Conservation (phyloP, 2,888 invertebrate species). For the Lithophane socia region DNA sequence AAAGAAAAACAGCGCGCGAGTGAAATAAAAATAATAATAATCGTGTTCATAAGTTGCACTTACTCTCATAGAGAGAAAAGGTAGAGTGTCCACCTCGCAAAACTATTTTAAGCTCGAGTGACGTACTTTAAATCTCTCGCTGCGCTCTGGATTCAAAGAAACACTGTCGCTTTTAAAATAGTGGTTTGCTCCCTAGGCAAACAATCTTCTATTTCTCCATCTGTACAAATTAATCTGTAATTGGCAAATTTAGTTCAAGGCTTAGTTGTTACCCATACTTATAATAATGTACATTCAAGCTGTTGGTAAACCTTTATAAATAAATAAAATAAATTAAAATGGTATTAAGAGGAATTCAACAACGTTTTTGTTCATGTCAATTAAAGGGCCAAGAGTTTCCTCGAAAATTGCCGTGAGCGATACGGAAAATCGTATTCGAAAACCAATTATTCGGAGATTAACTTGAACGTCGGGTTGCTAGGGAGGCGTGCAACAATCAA, state of each 20-base stretch:
- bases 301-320: not conserved
- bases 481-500: conserved; percentile 38
- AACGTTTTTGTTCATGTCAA: conserved; percentile 35
- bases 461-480: conserved; percentile 26
- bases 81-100: too few relatives aligned
- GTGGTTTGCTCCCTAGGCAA: too few relatives aligned
- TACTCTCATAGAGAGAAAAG: too few relatives aligned
- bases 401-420: conserved; percentile 42
- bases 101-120: too few relatives aligned
- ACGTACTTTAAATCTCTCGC: too few relatives aligned
- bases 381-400: conserved; percentile 16
- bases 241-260: not conserved
- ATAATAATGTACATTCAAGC: not conserved
- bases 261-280: not conserved
- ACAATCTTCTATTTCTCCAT: not conserved
- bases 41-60: too few relatives aligned
- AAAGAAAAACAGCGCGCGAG: too few relatives aligned
- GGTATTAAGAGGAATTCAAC: not conserved
- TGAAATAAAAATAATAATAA: too few relatives aligned
- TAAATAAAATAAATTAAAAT: conserved; percentile 15
- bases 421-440: conserved; percentile 42
- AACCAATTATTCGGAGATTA: conserved; percentile 52
- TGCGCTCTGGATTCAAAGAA: too few relatives aligned
- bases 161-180: too few relatives aligned
- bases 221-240: not conserved